Base-by-base conservation (phyloP, 30 jellyfish, hydroid and myxozoan species). In the Turritopsis dohrnii region DNA sequence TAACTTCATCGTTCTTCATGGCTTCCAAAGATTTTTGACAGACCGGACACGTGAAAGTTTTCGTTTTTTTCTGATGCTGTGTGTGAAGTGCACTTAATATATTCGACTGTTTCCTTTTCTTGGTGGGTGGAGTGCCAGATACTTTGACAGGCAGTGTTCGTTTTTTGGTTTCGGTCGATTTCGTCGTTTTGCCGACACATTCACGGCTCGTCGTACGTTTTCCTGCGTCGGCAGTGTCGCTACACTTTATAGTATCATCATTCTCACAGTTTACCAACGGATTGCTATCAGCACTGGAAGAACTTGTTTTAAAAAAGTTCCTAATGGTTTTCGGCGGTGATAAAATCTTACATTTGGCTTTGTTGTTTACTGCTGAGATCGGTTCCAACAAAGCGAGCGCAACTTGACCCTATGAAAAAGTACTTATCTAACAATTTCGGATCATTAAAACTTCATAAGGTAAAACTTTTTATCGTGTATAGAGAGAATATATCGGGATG, bases 21-120 rank as follows among this genome's bases (percentile, higher is more conserved):
- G 81, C 85, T 65, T 84, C 92, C 54, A 92, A 92, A 13, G 21
- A 80, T 30, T 52, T 87, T 41, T 66, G 76, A 54, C 98, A 92
- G 1, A 92, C 52, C 5, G 98, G 98, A 84, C 98, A 92, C 28
- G 66, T 52, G 1, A 83, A 65, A 41, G 79, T 41, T 84, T 81
- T 80, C 53, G n/a, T n/a, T n/a, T n/a, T n/a, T n/a, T 82, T 75
- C 76, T 21, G 31, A 53, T 69, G 79, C 87, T 1, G 90, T 54
- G 81, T 69, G 29, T 25, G 16, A 27, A 80, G 26, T 0, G 65
- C 28, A 26, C 24, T 80, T 76, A 84, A 54, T 0, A 92, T 75
- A 29, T 71, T 88, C 25, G 92, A 22, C 69, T 92, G 98, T 83
- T 84, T 87, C n/a, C 65, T 82, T 25, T 85, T 88, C 21, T 83